Conservation (phyloP, 2,113 vertebrate species). For the Pristiophorus japonicus region DNA sequence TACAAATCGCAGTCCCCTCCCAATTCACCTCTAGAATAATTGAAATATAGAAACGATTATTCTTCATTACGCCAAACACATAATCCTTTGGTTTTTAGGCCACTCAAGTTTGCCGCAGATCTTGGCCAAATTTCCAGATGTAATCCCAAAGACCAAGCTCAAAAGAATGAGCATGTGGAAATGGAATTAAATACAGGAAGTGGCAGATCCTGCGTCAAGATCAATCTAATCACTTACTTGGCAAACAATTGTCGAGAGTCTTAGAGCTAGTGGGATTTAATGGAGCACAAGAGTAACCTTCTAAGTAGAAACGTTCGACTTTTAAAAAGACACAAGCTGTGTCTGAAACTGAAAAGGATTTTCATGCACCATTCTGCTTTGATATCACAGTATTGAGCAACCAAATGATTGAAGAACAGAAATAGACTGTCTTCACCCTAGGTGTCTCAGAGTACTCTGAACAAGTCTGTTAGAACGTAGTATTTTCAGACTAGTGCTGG, state of each 20-base stretch:
- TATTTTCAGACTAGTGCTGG: not conserved
- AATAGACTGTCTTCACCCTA: not conserved
- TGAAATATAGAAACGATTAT: not conserved
- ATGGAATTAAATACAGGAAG: slow-evolving; percentile 5
- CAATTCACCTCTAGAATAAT: too few relatives aligned
- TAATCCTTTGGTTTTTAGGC: not conserved
- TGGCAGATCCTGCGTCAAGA: not conserved
- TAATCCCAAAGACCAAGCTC: not conserved
- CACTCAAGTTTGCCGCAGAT: not conserved
- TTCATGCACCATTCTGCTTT: not conserved
- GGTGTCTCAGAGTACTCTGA: not conserved
- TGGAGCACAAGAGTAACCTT: not conserved
- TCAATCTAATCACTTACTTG: slow-evolving; percentile 27
- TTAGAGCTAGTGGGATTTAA: not conserved
- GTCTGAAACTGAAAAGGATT: not conserved
- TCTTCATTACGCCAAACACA: not conserved
- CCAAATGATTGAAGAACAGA: not conserved
- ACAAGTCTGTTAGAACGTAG: not conserved
- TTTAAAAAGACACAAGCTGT: not conserved
- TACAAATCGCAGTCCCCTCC: not conserved
- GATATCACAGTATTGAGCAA: not conserved
- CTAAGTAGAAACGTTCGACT: not conserved
- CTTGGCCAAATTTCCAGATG: not conserved
- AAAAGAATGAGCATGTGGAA: too few relatives aligned
- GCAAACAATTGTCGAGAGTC: not conserved